Evolutionary conservation across 2,113 vertebrate species (phyloP), one percentile per base, ranked within the genome.

Genomic region (Parus major): DNA sequence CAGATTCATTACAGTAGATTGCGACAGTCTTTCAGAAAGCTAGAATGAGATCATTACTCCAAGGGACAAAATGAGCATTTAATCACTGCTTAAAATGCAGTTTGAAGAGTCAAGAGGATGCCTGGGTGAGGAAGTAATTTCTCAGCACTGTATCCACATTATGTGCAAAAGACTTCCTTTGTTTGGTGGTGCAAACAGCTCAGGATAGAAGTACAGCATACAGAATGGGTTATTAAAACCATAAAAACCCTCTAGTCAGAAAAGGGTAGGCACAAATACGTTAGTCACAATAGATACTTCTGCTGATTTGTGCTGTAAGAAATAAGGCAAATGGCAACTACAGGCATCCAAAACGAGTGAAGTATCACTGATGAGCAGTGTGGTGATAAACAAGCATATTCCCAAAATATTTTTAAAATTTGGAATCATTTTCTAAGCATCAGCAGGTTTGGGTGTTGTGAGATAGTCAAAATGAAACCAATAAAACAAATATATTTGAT

Each of bases 81-180:
- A 93, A 96, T 95, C 84, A 80, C 81, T 95, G 75, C 88, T 95
- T 93, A 95, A 97, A 97, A 95, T 87, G 92, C 92, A 93, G 93
- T 95, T 92, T 92, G 82, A 92, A 95, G 78, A 96, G 87, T 94
- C 92, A 89, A 90, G 92, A 90, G 86, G 95, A 94, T 94, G 82
- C 95, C 94, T 92, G 89, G 78, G 82, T 95, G 72, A 95, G 95
- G 94, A 96, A 96, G 90, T 96, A 95, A 95, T 97, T 96, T 97
- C 92, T 96, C 82, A 94, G 82, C 80, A 56, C 92, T 96, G 87
- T 83, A 92, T 91, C 82, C 85, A 88, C 82, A 92, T 95, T 94
- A 95, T 75, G 88, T 96, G 93, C 93, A 93, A 93, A 96, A 94
- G 85, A 94, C 71, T 95, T 97, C 75, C 87, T 96, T 96, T 96